Evolutionary conservation across 1,140 invertebrate species (phyloP).

Genomic region (Hermetia illucens): DNA sequence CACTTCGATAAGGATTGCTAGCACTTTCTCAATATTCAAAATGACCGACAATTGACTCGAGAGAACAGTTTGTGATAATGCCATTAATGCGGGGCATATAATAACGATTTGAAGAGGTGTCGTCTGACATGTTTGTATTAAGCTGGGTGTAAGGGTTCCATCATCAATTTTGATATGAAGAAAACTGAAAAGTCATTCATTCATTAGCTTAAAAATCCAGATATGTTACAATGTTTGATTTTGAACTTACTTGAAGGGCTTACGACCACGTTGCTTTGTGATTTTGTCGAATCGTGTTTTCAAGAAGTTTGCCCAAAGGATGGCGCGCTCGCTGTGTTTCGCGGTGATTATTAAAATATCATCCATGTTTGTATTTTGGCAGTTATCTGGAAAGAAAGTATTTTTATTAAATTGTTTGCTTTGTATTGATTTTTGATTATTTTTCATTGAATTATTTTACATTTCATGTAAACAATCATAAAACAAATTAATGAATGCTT

Average conservation of each 20-base stretch:
- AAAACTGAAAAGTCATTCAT: conserved; percentile 40
- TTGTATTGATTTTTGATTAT: too few species aligned
- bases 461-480: too few species aligned
- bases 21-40: conserved; percentile 50
- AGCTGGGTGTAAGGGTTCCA: conserved; percentile 36
- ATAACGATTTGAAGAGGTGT: conserved; percentile 63
- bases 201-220: conserved; percentile 6
- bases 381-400: conserved; percentile 32
- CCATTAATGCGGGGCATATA: conserved; percentile 55
- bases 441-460: too few species aligned
- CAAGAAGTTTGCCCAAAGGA: conserved; percentile 65
- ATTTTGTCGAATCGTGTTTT: conserved; percentile 67
- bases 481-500: too few species aligned
- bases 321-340: conserved; percentile 54
- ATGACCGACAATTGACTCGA: conserved; percentile 41
- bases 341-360: conserved; percentile 66
- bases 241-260: conserved; percentile 51
- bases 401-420: too few species aligned
- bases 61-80: conserved; percentile 40
- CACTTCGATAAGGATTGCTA: conserved; percentile 66
- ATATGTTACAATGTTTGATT: conserved; percentile 15
- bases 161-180: conserved; percentile 58
- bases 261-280: conserved; percentile 54
- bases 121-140: conserved; percentile 39
- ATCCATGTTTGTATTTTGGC: conserved; percentile 46